phyloP scores from a whole-genome alignment of 1,140 invertebrate species.

The Drosophila repletoides region DNA sequence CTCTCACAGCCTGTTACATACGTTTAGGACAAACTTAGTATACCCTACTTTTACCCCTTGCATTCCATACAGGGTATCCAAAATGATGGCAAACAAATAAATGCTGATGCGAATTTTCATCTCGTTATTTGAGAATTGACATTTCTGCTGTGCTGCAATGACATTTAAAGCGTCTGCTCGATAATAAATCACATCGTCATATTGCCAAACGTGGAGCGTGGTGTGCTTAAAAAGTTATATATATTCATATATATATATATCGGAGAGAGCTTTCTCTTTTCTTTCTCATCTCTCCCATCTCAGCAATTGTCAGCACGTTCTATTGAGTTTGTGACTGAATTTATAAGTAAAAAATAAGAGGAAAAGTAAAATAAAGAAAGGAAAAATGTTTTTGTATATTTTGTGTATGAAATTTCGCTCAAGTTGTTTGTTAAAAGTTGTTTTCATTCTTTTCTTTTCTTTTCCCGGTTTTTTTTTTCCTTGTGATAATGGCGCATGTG shows the following conservation, averaged over 20 bases:
- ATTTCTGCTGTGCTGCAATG: constrained; percentile 60
- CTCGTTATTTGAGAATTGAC: constrained; percentile 58
- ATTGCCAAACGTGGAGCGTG: constrained; percentile 28
- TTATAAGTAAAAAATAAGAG: constrained; percentile 28
- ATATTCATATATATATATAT: constrained; percentile 13
- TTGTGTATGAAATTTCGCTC: constrained; percentile 50
- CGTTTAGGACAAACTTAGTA: no score
- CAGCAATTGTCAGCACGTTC: constrained; percentile 38
- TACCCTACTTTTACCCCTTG: no score
- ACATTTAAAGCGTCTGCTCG: constrained; percentile 71
- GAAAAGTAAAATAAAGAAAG: background rate
- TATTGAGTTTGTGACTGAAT: constrained; percentile 57
- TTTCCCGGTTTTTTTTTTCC: background rate
- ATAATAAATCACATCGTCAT: constrained; percentile 78
- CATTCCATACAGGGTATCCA: no score
- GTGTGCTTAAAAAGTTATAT: constrained; percentile 53
- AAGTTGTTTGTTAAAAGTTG: constrained; percentile 56
- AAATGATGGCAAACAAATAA: constrained; percentile 28
- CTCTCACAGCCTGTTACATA: no score
- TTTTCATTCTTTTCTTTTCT: background rate
- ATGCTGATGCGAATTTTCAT: constrained; percentile 60
- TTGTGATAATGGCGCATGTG: constrained; percentile 72
- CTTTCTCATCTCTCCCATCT: background rate
- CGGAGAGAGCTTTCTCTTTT: background rate
- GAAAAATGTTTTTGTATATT: constrained; percentile 17